A percentile compares a stretch with the other conserved stretches of the same genome.
These are phyloP conservation scores for Conistra vaccinii DNA, from an alignment of 2,888 invertebrate species.

Conservation along the genomic window DNA sequence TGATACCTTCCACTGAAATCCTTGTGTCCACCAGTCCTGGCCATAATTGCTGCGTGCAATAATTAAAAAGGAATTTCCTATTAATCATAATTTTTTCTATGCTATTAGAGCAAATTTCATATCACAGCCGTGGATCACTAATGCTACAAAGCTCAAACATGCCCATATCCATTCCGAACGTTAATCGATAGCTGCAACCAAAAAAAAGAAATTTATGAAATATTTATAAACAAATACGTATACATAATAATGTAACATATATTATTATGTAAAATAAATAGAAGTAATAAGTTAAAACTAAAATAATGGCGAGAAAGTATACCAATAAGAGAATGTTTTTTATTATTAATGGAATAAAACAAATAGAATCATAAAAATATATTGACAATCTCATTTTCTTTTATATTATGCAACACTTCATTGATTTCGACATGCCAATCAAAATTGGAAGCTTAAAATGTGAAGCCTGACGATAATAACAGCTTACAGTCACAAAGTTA, in stretches of 20 bases:
- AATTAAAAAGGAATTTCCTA: conserved; percentile 82
- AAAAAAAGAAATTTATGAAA: conserved; percentile 78
- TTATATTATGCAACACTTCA: conserved; percentile 18
- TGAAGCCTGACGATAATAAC: conserved; percentile 39
- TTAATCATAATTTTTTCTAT: conserved; percentile 75
- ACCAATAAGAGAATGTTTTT: conserved; percentile 10
- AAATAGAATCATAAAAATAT: conserved; percentile 20
- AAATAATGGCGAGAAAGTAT: conserved; percentile 22
- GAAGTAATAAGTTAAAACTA: conserved; percentile 20
- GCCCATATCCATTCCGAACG: conserved; percentile 90
- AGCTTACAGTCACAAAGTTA: neutral
- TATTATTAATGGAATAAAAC: conserved; percentile 14
- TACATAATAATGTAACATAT: conserved; percentile 48
- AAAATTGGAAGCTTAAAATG: conserved; percentile 42
- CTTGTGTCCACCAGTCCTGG: conserved; percentile 91
- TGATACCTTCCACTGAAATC: conserved; percentile 92
- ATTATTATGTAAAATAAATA: conserved; percentile 54
- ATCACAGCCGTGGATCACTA: conserved; percentile 88
- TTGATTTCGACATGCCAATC: conserved; percentile 34
- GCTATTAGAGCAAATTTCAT: conserved; percentile 82
- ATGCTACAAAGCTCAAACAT: conserved; percentile 88
- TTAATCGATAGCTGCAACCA: conserved; percentile 90
- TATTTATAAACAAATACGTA: conserved; percentile 65
- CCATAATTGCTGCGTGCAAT: conserved; percentile 91
- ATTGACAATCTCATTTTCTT: neutral